Evolutionary conservation across 1,140 invertebrate species (phyloP).

Genomic region (Plodia interpunctella): DNA sequence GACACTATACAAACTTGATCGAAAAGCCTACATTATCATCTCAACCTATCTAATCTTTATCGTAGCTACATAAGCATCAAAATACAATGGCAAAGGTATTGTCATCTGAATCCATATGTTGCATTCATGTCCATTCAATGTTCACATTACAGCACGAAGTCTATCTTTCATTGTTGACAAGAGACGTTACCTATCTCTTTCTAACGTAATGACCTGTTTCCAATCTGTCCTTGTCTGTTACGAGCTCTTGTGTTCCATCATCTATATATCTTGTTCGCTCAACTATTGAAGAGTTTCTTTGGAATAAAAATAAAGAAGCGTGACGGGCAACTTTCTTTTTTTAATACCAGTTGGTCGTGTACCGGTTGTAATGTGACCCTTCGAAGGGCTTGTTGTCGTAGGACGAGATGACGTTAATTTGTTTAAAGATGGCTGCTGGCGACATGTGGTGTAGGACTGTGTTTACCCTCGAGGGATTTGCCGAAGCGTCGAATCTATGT

Average conservation of each 20-base stretch:
- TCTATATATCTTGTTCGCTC: conserved; percentile 26
- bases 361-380: conserved; percentile 3
- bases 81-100: conserved; percentile 19
- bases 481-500: neutral
- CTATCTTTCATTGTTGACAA: conserved; percentile 64
- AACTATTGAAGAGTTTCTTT: conserved; percentile 27
- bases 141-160: conserved; percentile 63
- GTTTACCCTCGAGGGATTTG: conserved; percentile 1
- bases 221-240: conserved; percentile 27
- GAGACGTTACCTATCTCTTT: conserved; percentile 41
- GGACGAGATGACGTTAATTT: conserved; percentile 2
- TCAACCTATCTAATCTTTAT: neutral
- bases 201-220: conserved; percentile 10
- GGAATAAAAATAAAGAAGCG: conserved; percentile 14
- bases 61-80: conserved; percentile 20
- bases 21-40: conserved; percentile 10
- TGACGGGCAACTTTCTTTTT: neutral
- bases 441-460: neutral
- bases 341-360: conserved; percentile 1
- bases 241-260: conserved; percentile 12
- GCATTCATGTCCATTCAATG: conserved; percentile 59
- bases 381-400: neutral
- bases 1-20: conserved; percentile 41
- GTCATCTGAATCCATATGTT: conserved; percentile 18
- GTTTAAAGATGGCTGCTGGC: conserved; percentile 1